Conservation (phyloP, 2,797 vertebrate genomes). For the Brachyrhaphis roseni region DNA sequence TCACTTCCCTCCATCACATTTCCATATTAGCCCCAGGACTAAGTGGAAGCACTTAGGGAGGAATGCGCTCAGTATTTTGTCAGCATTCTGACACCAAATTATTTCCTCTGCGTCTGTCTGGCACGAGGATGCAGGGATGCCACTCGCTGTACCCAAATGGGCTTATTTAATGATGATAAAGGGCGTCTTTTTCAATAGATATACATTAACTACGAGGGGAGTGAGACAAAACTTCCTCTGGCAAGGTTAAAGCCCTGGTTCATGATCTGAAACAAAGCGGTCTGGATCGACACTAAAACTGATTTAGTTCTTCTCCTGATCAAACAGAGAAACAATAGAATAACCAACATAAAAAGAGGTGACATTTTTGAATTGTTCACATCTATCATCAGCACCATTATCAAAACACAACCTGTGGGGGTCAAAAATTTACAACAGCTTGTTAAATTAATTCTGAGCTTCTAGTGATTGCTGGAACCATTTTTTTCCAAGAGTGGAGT, state of each 20-base stretch:
- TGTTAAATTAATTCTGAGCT: not conserved
- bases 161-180: slow-evolving; percentile 22
- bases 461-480: not conserved
- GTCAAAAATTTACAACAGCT: not conserved
- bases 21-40: slow-evolving; percentile 45
- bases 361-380: not conserved
- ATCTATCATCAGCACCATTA: not conserved
- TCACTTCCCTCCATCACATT: slow-evolving; percentile 30
- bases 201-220: not conserved
- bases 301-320: not conserved
- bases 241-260: not conserved
- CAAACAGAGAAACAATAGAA: not conserved
- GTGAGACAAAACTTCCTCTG: not conserved
- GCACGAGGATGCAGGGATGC: slow-evolving; percentile 25
- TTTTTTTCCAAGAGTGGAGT: not conserved
- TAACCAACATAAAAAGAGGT: not conserved
- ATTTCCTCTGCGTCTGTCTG: slow-evolving; percentile 44
- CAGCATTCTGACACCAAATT: slow-evolving; percentile 45
- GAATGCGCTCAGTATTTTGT: slow-evolving; percentile 30
- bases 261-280: not conserved
- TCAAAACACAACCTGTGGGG: not conserved
- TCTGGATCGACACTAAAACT: not conserved
- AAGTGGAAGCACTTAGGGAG: slow-evolving; percentile 40
- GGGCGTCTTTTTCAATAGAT: slow-evolving; percentile 14
- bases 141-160: slow-evolving; percentile 18